Conservation (phyloP, 2,888 invertebrate species). For the Neoitamus cyanurus region DNA sequence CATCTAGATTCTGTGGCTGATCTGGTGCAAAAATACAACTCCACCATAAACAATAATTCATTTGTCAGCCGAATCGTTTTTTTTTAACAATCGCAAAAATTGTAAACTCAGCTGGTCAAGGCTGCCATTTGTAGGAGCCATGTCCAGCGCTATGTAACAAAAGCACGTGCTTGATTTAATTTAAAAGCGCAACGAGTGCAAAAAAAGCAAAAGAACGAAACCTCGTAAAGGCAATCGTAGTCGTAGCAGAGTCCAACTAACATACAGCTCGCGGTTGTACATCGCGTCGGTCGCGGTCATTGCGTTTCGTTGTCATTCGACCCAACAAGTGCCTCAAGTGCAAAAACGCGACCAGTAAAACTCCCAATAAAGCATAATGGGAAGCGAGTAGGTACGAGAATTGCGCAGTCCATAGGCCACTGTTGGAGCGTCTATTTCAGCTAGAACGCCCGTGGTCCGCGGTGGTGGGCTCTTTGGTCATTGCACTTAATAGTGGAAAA, state of each 20-base stretch:
- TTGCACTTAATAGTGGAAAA: conserved; percentile 24
- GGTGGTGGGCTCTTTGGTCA: background rate
- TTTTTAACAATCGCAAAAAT: background rate
- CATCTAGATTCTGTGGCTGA: too few species aligned
- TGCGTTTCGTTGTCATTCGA: conserved; percentile 14
- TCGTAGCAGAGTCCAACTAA: background rate
- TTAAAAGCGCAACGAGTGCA: background rate
- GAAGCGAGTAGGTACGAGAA: background rate
- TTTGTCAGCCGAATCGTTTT: too few species aligned
- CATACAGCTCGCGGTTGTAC: background rate
- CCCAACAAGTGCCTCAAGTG: conserved; percentile 17
- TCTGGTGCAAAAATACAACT: too few species aligned
- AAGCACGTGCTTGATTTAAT: conserved; percentile 1
- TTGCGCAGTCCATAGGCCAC: background rate
- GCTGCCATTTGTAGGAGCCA: background rate
- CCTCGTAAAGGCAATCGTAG: background rate
- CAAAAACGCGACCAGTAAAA: conserved; percentile 16
- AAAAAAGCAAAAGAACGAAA: background rate
- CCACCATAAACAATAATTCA: too few species aligned
- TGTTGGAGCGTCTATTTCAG: background rate
- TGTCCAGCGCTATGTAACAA: background rate
- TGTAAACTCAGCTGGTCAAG: background rate
- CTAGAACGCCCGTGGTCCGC: background rate
- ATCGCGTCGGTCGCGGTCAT: conserved; percentile 16
- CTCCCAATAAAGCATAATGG: conserved; percentile 22